Percentiles rank a stretch among this genome's conserved stretches.
Evolutionary conservation across 2,888 invertebrate species (phyloP).

Genomic region (Brassicogethes aeneus): DNA sequence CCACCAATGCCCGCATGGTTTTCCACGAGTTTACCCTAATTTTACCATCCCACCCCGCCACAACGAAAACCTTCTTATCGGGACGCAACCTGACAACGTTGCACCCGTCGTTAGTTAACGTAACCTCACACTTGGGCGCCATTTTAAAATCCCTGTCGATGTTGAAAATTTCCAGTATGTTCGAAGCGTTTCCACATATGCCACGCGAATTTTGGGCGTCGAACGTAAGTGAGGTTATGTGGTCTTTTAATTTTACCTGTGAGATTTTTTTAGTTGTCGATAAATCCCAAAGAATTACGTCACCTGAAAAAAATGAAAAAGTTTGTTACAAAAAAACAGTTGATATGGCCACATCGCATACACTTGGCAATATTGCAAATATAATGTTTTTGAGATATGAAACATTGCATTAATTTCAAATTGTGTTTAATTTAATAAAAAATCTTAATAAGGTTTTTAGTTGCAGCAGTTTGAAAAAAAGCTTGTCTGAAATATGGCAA

Average conservation of each 20-base stretch:
- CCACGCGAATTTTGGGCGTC: slow-evolving; percentile 57
- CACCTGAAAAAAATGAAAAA: slow-evolving; percentile 33
- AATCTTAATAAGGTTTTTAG: too few species aligned
- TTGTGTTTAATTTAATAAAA: too few species aligned
- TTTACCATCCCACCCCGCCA: slow-evolving; percentile 70
- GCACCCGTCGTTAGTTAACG: slow-evolving; percentile 65
- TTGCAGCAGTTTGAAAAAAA: too few species aligned
- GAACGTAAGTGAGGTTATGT: slow-evolving; percentile 64
- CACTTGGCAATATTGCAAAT: too few species aligned
- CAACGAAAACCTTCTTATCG: slow-evolving; percentile 64
- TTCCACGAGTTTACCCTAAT: slow-evolving; percentile 58
- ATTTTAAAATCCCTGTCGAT: slow-evolving; percentile 48
- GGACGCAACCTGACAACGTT: slow-evolving; percentile 57
- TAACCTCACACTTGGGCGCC: slow-evolving; percentile 51
- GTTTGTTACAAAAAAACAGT: not conserved
- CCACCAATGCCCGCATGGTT: slow-evolving; percentile 60
- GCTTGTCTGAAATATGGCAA: too few species aligned
- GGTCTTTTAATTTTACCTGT: slow-evolving; percentile 50
- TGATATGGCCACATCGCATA: too few species aligned
- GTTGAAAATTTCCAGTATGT: slow-evolving; percentile 50
- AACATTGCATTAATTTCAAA: too few species aligned
- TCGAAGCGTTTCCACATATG: slow-evolving; percentile 56
- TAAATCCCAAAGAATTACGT: slow-evolving; percentile 63
- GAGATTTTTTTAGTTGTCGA: slow-evolving; percentile 50
- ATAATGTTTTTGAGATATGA: too few species aligned